phyloP scores from a whole-genome alignment of 1,140 invertebrate genomes.

The Drosophila sturtevanti region DNA sequence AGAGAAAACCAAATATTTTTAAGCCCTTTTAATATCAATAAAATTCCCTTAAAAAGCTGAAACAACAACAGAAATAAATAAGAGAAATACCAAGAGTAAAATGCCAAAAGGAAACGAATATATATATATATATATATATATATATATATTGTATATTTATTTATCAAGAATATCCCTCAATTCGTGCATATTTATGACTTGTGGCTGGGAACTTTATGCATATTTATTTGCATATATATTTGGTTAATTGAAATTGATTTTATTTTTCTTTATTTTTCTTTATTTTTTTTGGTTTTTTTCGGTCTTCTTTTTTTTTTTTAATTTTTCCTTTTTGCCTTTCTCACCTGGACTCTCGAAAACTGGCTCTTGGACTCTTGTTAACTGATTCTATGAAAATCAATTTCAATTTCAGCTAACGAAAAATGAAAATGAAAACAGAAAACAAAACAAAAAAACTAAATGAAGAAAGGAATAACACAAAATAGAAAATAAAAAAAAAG shows the following conservation, averaged over 20 bases:
- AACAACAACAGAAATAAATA: background rate
- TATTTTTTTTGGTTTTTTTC: too few species aligned
- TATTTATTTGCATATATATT: slow-evolving; percentile 62
- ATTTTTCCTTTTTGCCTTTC: slow-evolving; percentile 7
- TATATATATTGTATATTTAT: background rate
- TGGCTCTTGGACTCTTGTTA: background rate
- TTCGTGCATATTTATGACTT: slow-evolving; percentile 14
- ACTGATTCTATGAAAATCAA: slow-evolving; percentile 57
- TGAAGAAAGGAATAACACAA: background rate
- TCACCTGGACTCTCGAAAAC: background rate
- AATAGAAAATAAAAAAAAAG: background rate
- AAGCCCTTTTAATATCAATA: slow-evolving; percentile 59
- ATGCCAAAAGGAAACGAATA: background rate
- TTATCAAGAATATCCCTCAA: background rate
- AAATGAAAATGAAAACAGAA: slow-evolving; percentile 31
- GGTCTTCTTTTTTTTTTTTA: too few species aligned
- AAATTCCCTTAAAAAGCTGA: background rate
- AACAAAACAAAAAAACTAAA: too few species aligned
- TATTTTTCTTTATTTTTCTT: background rate
- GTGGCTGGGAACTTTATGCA: slow-evolving; percentile 22
- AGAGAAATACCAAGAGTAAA: background rate
- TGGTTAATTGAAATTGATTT: slow-evolving; percentile 78
- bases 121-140: background rate
- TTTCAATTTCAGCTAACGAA: slow-evolving; percentile 56
- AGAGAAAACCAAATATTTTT: background rate